Evolutionary conservation across 53 echinoderm and acorn worm genomes (phyloP), one percentile per base, ranked within the genome.

Genomic region (Luidia sarsii): DNA sequence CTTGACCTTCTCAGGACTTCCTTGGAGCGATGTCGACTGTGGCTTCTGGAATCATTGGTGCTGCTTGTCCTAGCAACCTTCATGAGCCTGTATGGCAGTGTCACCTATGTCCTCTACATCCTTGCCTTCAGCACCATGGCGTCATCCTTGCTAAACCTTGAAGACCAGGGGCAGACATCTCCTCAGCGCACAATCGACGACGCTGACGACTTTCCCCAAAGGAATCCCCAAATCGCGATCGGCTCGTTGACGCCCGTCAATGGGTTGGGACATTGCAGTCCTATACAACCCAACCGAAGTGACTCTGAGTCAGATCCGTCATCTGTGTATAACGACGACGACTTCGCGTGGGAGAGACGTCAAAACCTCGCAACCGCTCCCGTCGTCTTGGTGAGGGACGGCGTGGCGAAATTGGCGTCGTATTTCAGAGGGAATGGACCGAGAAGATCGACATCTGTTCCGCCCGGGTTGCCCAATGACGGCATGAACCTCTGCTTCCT

Each of bases 401-500:
- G 6, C 38, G 1, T 64, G 7, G 38, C n/a, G 4, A 64, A 35
- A 4, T 64, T 19, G 19, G 3, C 0, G 38, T 34, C 37, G 3
- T 36, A 64, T 38, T 64, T 64, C 1, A 1, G n/a, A 2, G 38
- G 38, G 23, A 20, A 37, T n/a, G 36, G n/a, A 36, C 11, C 36
- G 21, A 19, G 64, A 5, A 38, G 38, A 21, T 29, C 64, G 0
- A 14, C 32, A 29, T 39, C 38, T 34, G 24, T 55, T 20, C 86
- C 79, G 41, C 86, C 86, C 5, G 86, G 86, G 33, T 46, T 86
- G 3, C 79, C 66, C n/a, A 86, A 86, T 24, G 41, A 28, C 19
- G 86, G 86, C 32, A 65, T 64, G 33, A 86, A 86, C 48, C 30
- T 79, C 2, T 86, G 86, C 68, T 86, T 79, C 52, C 66, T 86